Evolutionary conservation across 2,888 invertebrate species (phyloP), one percentile per base, ranked within the genome.

Genomic region (Thera obeliscata): DNA sequence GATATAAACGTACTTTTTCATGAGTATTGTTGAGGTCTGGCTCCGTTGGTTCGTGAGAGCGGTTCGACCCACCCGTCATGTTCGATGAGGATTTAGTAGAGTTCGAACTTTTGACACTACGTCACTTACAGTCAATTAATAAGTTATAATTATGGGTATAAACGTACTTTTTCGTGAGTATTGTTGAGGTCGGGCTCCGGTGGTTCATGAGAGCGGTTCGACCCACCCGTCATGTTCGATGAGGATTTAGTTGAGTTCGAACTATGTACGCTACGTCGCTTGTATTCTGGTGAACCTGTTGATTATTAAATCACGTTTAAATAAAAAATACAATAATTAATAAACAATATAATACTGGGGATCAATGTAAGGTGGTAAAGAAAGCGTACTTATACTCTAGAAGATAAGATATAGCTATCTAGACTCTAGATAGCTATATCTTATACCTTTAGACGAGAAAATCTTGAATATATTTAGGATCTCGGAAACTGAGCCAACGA

Each of bases 1-100:
- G n/a, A n/a, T n/a, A n/a, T n/a, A n/a, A 43, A 43, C 4, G 11
- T 65, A 91, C 90, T 88, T 90, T 90, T 1, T 91, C 91, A 3
- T 85, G 81, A 0, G 78, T 69, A 2, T 80, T 78, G 0, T 66
- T 65, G 1, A 77, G 78, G 0, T 86, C 86, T 0, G 66, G 8
- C 4, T 66, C 66, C 0, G 38, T 35, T 9, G 78, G 86, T 2
- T 93, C 92, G 71, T 89, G 90, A 0, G 90, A 89, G 55, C 94
- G 92, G 43, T 94, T 95, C 0, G 96, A 96, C 49, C 95, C 95
- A 2, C 95, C 96, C 0, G 97, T 97, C 78, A 97, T 86, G 85
- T 97, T 97, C 66, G 96, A 96, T 61, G 96, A 96, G 0, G 97
- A 97, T 80, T 97, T 97, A 8, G 97, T 97, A 12, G 96, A 96